These are phyloP conservation scores for Drosophila picticornis DNA, from an alignment of 2,888 invertebrate genomes.

Conservation along the genomic window DNA sequence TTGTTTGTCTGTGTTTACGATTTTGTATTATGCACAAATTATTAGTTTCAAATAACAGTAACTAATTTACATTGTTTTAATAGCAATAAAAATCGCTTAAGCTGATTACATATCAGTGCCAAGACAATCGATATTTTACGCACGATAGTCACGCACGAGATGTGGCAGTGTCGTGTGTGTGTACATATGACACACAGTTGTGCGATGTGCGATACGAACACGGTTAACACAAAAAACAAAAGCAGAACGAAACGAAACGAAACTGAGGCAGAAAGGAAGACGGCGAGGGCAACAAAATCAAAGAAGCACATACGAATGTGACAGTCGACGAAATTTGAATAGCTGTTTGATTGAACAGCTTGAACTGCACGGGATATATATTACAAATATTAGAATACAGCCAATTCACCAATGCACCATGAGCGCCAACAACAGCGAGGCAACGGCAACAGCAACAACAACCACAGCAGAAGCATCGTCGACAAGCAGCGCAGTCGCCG, in stretches of 20 bases:
- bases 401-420: conserved; percentile 37
- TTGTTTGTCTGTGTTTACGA: neutral
- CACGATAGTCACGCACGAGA: neutral
- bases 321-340: conserved; percentile 20
- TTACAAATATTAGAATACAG: conserved; percentile 5
- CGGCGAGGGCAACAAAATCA: conserved; percentile 41
- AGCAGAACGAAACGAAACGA: conserved; percentile 37
- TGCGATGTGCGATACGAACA: conserved; percentile 31
- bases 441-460: conserved; percentile 21
- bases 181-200: conserved; percentile 37
- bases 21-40: neutral
- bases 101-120: neutral
- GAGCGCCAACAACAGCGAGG: conserved; percentile 55
- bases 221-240: conserved; percentile 20
- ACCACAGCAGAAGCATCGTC: conserved; percentile 20
- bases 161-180: conserved; percentile 12
- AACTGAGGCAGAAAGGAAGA: conserved; percentile 37
- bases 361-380: conserved; percentile 9
- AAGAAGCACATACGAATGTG: conserved; percentile 18
- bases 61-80: neutral
- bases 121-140: conserved; percentile 21
- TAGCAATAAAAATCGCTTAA: no score
- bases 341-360: conserved; percentile 27
- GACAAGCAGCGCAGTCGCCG: conserved; percentile 25
- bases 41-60: neutral